Base-by-base conservation (phyloP, 92 coral and sea anemone genomes). In the Zoanthus solanderi region DNA sequence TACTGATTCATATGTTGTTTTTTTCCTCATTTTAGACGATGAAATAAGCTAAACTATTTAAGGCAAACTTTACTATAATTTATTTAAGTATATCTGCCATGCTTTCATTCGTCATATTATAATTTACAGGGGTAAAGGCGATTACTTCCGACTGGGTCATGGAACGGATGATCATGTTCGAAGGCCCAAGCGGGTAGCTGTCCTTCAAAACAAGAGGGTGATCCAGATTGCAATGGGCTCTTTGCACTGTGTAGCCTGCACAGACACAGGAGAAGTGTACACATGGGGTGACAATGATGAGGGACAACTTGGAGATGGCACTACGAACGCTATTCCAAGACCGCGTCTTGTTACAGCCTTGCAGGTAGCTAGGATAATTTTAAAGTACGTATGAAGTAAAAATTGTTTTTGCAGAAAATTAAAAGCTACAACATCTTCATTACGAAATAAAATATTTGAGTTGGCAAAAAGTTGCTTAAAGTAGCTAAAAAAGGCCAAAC, bases 241-340 rank as follows among this genome's bases (percentile, higher is more conserved):
- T 4, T 78, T 97, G 29, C 99, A 97, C 89, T 97, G 99, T 79
- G 99, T 97, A 67, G 99, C 96, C 30, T 95, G 97, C 66, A 93
- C 99, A 57, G 99, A 97, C 89, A 91, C 97, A 4, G 99, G 99
- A 28, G 99, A 97, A 74, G 99, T 97, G 81, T 97, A 92, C 88
- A 97, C 99, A 3, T 97, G 99, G 99, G 99, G 99, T 42, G 99
- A 97, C 60, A 97, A 97, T 56, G 99, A 97, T 71, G 99, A 97
- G 89, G 99, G 99, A 28, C 99, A 97, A 92, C 83, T 97, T 34
- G 99, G 99, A 77, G 99, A 97, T 88, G 98, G 98, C 5, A 95
- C 98, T 30, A 97, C 99, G 9, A 97, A 92, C 65, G 98, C 99
- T 65, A 94, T 97, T 17, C 97, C 95, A 23, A 90, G 97, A 83